phyloP scores from a whole-genome alignment of 1,140 invertebrate species.

The Zaprionus nigranus region DNA sequence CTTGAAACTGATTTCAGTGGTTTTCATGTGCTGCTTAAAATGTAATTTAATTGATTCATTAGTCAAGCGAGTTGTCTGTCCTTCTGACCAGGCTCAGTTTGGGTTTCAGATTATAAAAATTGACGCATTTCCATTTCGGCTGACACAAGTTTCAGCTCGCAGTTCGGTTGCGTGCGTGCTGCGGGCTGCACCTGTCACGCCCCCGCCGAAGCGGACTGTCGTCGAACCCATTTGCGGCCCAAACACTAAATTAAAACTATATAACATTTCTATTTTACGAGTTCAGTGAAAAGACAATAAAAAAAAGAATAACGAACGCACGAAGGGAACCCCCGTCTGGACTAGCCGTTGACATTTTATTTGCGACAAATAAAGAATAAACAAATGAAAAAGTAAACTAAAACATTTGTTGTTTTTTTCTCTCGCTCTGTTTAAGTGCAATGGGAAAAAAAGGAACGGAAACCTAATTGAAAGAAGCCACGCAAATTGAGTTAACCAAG shows the following conservation, averaged over 20 bases:
- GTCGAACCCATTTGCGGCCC: constrained; percentile 66
- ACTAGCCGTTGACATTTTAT: constrained; percentile 54
- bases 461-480: constrained; percentile 80
- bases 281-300: constrained; percentile 71
- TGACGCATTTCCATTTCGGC: constrained; percentile 18
- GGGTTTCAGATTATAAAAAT: constrained; percentile 44
- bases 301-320: constrained; percentile 53
- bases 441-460: constrained; percentile 60
- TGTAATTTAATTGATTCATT: constrained; percentile 77
- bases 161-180: background rate
- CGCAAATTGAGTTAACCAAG: constrained; percentile 82
- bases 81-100: constrained; percentile 20
- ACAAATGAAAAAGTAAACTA: background rate
- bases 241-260: constrained; percentile 59
- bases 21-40: constrained; percentile 48
- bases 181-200: constrained; percentile 61
- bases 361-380: constrained; percentile 79
- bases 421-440: constrained; percentile 57
- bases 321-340: constrained; percentile 5
- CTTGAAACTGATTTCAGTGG: constrained; percentile 25
- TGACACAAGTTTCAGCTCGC: background rate
- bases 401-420: constrained; percentile 43
- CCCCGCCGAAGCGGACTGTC: constrained; percentile 52
- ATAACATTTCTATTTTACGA: constrained; percentile 81
- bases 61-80: constrained; percentile 51